Evolutionary conservation across 53 echinoderm and acorn worm genomes (phyloP).

Genomic region (Actinopyga echinites): DNA sequence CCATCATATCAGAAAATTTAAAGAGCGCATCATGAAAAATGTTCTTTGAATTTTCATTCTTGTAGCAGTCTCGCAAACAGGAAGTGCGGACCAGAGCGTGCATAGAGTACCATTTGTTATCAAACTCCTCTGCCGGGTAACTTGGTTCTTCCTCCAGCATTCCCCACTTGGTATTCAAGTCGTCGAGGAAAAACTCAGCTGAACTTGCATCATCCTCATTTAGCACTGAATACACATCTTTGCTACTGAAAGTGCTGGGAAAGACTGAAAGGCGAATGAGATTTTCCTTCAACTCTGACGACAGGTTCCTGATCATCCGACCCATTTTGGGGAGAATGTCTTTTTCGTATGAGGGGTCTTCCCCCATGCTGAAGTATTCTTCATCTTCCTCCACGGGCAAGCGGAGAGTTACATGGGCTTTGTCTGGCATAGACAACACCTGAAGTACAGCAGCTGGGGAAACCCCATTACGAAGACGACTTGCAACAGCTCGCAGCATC

Average conservation of each 20-base stretch:
- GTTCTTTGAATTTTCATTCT: slow-evolving; percentile 38
- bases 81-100: slow-evolving; percentile 77
- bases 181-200: slow-evolving; percentile 57
- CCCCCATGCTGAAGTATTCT: slow-evolving; percentile 39
- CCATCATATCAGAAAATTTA: slow-evolving; percentile 26
- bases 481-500: slow-evolving; percentile 80
- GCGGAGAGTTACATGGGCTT: slow-evolving; percentile 23
- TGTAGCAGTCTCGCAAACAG: slow-evolving; percentile 52
- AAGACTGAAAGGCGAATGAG: slow-evolving; percentile 70
- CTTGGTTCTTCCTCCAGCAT: slow-evolving; percentile 22
- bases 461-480: slow-evolving; percentile 67
- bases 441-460: slow-evolving; percentile 59
- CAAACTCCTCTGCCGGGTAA: slow-evolving; percentile 13
- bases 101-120: slow-evolving; percentile 62
- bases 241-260: slow-evolving; percentile 59
- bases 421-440: slow-evolving; percentile 55
- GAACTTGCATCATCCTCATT: slow-evolving; percentile 39
- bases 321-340: slow-evolving; percentile 52
- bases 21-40: slow-evolving; percentile 60
- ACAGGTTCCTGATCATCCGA: slow-evolving; percentile 52
- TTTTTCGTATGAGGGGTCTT: slow-evolving; percentile 47
- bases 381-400: slow-evolving; percentile 32
- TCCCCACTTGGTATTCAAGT: slow-evolving; percentile 46
- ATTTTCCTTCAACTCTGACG: slow-evolving; percentile 43
- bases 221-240: slow-evolving; percentile 41